Percentiles rank a stretch among this genome's conserved stretches.
Conservation (phyloP, 2,797 vertebrate species). For the Hypotaenidia philippensis region DNA sequence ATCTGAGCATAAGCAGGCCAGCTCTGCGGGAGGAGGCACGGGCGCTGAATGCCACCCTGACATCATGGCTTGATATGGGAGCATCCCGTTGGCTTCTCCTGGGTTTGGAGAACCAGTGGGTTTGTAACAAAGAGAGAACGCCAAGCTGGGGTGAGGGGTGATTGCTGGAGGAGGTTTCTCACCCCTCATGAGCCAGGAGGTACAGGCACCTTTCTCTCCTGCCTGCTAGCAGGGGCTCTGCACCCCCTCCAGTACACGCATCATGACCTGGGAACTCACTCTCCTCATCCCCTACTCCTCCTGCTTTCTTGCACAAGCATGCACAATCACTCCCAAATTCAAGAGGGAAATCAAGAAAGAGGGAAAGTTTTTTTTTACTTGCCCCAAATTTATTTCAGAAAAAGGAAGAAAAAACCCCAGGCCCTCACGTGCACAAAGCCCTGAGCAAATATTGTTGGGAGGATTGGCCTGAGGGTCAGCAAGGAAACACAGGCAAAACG, state of each 20-base stretch:
- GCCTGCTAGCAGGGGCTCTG: background rate
- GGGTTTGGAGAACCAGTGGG: too few species aligned
- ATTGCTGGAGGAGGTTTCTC: background rate
- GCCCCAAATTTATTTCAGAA: background rate
- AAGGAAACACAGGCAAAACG: background rate
- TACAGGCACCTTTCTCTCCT: background rate
- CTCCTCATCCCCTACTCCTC: background rate
- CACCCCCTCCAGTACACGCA: rapidly evolving
- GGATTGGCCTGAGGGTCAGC: conserved; percentile 30
- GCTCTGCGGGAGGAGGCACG: background rate
- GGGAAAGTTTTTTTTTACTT: background rate
- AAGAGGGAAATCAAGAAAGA: background rate
- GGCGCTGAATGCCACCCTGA: background rate
- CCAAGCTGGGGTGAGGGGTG: background rate
- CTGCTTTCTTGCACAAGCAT: background rate
- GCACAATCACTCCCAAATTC: background rate
- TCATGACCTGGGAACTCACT: background rate
- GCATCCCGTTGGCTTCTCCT: background rate
- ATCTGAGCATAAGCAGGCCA: background rate
- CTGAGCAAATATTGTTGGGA: conserved; percentile 31
- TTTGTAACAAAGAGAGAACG: background rate
- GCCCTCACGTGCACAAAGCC: rapidly evolving
- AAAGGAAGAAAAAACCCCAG: background rate
- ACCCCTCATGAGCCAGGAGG: rapidly evolving
- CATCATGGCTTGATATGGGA: background rate